Conservation (phyloP, 2,888 invertebrate species). For the Oxyteleia sp. region DNA sequence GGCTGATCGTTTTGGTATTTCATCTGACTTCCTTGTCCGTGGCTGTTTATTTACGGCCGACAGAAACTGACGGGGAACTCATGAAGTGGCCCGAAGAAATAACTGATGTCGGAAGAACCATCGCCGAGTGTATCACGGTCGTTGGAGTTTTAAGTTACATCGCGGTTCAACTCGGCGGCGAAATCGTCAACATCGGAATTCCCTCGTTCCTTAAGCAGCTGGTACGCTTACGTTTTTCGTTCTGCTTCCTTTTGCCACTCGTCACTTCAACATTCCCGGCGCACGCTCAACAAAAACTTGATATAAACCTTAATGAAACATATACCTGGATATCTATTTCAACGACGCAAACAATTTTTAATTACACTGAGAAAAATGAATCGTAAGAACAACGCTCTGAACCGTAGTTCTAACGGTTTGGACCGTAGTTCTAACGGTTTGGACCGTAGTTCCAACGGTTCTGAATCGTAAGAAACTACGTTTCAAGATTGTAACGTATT, state of each 20-base stretch:
- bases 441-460: too few species aligned
- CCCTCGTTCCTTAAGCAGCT: conserved; percentile 96
- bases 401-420: too few species aligned
- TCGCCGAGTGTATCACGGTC: conserved; percentile 93
- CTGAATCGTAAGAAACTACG: too few species aligned
- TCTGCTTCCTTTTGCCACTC: conserved; percentile 8
- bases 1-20: conserved; percentile 94
- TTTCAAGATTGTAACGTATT: too few species aligned
- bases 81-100: conserved; percentile 89
- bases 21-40: conserved; percentile 96
- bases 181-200: conserved; percentile 97
- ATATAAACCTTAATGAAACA: conserved; percentile 10
- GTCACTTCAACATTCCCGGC: conserved; percentile 2
- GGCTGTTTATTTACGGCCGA: conserved; percentile 97
- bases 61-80: conserved; percentile 89
- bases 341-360: too few species aligned
- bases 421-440: too few species aligned
- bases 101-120: conserved; percentile 87
- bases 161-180: conserved; percentile 96
- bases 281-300: conserved; percentile 1
- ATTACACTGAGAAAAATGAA: too few species aligned
- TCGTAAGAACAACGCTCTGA: too few species aligned
- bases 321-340: neutral
- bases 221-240: conserved; percentile 89
- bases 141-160: conserved; percentile 95